Conservation (phyloP, 2,113 vertebrate genomes). For the Hystrix brachyura region DNA sequence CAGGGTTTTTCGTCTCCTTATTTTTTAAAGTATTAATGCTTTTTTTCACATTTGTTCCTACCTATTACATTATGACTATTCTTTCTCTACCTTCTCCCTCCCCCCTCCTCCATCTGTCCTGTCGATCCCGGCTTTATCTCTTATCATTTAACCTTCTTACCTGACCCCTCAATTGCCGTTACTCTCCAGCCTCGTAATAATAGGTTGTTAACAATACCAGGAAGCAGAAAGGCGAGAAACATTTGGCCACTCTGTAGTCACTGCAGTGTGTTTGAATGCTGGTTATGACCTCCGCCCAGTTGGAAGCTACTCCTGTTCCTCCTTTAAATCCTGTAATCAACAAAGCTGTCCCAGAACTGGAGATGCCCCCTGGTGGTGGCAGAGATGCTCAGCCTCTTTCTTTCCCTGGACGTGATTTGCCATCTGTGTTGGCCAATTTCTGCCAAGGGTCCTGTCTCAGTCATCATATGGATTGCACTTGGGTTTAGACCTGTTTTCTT, state of each 20-base stretch:
- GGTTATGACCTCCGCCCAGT: not conserved
- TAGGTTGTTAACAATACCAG: not conserved
- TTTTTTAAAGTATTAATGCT: not conserved
- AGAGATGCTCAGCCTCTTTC: not conserved
- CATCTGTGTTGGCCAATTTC: not conserved
- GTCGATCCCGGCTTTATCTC: not conserved
- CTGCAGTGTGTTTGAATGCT: not conserved
- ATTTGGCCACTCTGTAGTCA: not conserved
- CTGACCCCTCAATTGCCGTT: not conserved
- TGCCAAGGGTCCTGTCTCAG: not conserved
- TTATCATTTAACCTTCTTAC: not conserved
- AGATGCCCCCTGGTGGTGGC: slow-evolving; percentile 19
- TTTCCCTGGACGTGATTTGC: not conserved
- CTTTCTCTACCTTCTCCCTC: not conserved
- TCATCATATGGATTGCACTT: not conserved
- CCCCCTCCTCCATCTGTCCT: not conserved
- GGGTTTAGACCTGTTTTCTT: not conserved
- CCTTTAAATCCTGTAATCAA: not conserved
- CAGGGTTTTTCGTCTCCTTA: not conserved
- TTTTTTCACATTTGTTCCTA: slow-evolving; percentile 28
- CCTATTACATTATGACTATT: not conserved
- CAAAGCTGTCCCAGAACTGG: slow-evolving; percentile 7
- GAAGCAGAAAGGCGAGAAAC: slow-evolving; percentile 1
- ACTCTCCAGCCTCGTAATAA: not conserved
- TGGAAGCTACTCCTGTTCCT: not conserved